phyloP scores from a whole-genome alignment of 2,113 vertebrate genomes.

The Verasper variegatus region DNA sequence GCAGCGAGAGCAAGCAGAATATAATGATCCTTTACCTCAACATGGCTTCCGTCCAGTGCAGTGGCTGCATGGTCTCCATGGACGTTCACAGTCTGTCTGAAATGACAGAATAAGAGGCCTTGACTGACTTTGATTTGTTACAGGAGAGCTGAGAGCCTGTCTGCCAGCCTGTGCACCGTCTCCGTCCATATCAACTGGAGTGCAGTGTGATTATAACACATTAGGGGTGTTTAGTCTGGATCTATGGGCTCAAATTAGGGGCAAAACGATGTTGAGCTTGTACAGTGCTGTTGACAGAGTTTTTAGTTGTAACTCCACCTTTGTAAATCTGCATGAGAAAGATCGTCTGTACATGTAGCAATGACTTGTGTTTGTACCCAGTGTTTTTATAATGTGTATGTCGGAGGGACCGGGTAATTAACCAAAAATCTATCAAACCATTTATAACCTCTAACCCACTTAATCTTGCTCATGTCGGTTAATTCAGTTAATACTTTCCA shows the following conservation, averaged over 20 bases:
- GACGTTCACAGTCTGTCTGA: constrained; percentile 59
- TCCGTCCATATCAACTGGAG: constrained; percentile 1
- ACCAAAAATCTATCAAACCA: too few species aligned
- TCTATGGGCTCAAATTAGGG: too few species aligned
- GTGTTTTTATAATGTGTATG: too few species aligned
- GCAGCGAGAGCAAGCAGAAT: constrained; percentile 58
- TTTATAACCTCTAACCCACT: too few species aligned
- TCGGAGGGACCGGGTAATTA: too few species aligned
- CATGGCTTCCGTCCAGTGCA: constrained; percentile 54
- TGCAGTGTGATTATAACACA: background rate
- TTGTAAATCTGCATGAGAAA: too few species aligned
- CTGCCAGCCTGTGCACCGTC: background rate
- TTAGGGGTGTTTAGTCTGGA: constrained; percentile 1
- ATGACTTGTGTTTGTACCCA: too few species aligned
- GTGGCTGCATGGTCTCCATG: constrained; percentile 37
- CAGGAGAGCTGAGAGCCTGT: constrained; percentile 19
- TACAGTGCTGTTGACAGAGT: background rate
- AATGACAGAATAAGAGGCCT: constrained; percentile 54
- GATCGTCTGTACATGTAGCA: too few species aligned
- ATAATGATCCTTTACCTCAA: constrained; percentile 71
- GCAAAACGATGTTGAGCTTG: background rate
- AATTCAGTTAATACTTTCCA: too few species aligned
- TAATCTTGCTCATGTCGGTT: too few species aligned
- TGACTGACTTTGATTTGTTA: constrained; percentile 59
- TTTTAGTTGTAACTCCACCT: too few species aligned